Evolutionary conservation across 2,797 vertebrate species (phyloP), one percentile per base, ranked within the genome.

Genomic region (Acridotheres tristis): DNA sequence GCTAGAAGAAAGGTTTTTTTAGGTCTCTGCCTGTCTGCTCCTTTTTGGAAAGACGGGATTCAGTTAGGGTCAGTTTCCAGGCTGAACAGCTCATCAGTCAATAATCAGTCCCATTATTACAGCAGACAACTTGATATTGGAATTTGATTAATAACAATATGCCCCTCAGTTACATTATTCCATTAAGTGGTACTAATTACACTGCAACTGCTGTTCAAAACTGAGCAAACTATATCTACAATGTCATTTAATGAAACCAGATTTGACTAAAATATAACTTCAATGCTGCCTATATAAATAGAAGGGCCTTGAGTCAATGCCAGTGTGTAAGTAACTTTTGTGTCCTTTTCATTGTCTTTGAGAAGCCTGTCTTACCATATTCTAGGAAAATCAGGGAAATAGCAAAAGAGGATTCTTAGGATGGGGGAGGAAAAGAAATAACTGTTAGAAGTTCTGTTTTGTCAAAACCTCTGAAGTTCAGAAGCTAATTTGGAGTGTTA

Each of bases 111-210:
- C 88, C 89, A 90, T 97, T 96, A 95, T 89, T 96, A 90, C 54
- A 78, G 45, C 65, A 95, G 71, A 62, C 78, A 95, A 76, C 12
- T 95, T 96, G 95, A 91, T 96, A 94, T 26, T 95, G 71, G 83
- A 90, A 92, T 91, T 88, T 95, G 91, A 96, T 97, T 96, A 96
- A 97, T 97, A 97, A 94, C 38, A 91, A 90, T 95, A 96, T 79
- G 83, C 76, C 89, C 48, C 94, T 94, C 76, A 83, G 89, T 91
- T 97, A 94, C 10, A 51, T 89, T 95, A 68, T 96, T 93, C 80
- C 67, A 94, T 96, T 97, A 97, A 96, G 80, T 94, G 73, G 51
- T 57, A 91, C 89, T 96, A 97, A 97, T 97, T 96, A 94, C n/a
- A 81, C 55, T 79, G 72, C 77, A 95, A 94, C 77, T 95, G 85